These are phyloP conservation scores for Physella acuta DNA, from an alignment of 1,140 invertebrate genomes.

Conservation along the genomic window DNA sequence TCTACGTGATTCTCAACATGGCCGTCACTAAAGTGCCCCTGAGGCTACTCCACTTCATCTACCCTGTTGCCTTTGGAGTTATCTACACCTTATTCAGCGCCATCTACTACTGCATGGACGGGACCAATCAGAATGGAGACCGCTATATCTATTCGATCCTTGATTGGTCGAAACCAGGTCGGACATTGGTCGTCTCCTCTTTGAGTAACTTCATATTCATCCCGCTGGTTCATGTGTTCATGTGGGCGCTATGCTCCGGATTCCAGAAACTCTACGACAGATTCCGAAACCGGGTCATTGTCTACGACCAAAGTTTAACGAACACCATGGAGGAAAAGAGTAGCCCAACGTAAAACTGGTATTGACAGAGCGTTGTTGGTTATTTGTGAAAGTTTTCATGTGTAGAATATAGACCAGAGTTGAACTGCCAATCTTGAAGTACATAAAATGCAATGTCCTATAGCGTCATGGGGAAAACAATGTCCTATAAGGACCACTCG, in stretches of 20 bases:
- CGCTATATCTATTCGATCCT: conserved; percentile 11
- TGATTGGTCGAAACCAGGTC: conserved; percentile 13
- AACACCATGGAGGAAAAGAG: not conserved
- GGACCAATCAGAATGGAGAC: conserved; percentile 48
- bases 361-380: too few species aligned
- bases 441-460: too few species aligned
- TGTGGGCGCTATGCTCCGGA: conserved; percentile 6
- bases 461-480: too few species aligned
- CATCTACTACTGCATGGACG: conserved; percentile 72
- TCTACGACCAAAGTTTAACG: not conserved
- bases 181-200: conserved; percentile 17
- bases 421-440: too few species aligned
- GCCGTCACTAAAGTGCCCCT: conserved; percentile 71
- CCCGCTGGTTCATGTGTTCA: conserved; percentile 4
- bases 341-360: too few species aligned
- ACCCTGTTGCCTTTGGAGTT: conserved; percentile 67
- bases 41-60: conserved; percentile 70
- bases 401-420: too few species aligned
- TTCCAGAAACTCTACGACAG: conserved; percentile 6
- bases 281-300: not conserved
- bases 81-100: conserved; percentile 71
- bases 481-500: too few species aligned
- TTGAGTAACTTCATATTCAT: conserved; percentile 25
- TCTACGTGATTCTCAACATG: conserved; percentile 74
- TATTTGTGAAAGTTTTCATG: too few species aligned